Evolutionary conservation across 2,113 vertebrate species (phyloP), one percentile per base, ranked within the genome.

Genomic region (Alligator sinensis): DNA sequence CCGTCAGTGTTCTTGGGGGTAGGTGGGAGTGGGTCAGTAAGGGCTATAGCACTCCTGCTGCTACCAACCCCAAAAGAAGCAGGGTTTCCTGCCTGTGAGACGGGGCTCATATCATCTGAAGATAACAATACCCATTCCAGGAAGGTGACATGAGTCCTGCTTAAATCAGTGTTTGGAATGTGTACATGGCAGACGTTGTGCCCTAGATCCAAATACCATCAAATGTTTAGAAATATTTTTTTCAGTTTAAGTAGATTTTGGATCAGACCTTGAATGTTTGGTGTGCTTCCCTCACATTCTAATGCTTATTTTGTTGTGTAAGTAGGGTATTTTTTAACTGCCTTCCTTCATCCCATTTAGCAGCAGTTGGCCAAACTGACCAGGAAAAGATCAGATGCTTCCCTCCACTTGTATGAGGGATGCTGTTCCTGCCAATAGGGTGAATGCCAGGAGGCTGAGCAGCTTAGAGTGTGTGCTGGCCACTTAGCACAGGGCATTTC

Each of bases 221-320:
- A 34, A 22, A 22, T 47, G 7, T 47, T 47, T 47, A 47, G n/a
- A 30, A 82, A 77, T 4, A 34, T 72, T 54, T 83, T 0, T 1
- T 34, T 88, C 77, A 63, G 21, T 83, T 87, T 7, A 15, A 25
- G 68, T 34, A 92, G 3, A 25, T 6, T 24, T 3, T 24, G 63
- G 9, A 21, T 83, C 61, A 77, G 34, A 22, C 4, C 77, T 2
- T 82, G 3, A 38, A 1, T n/a, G 18, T 9, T 87, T 90, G 22
- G 1, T n/a, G 25, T 38, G 11, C 61, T 90, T 81, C n/a, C 38
- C 9, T 90, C 14, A 85, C 2, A 0, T 72, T 38, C 19, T 47
- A 19, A 21, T 27, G 30, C 58, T 18, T 0, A 0, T 89, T 86
- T 74, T 59, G 9, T 21, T 1, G 3, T 75, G 61, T 3, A 74